Percentiles rank a stretch among this genome's conserved stretches.
These are phyloP conservation scores for Phymanthus crucifer DNA, from an alignment of 92 coral and sea anemone species.

Conservation along the genomic window DNA sequence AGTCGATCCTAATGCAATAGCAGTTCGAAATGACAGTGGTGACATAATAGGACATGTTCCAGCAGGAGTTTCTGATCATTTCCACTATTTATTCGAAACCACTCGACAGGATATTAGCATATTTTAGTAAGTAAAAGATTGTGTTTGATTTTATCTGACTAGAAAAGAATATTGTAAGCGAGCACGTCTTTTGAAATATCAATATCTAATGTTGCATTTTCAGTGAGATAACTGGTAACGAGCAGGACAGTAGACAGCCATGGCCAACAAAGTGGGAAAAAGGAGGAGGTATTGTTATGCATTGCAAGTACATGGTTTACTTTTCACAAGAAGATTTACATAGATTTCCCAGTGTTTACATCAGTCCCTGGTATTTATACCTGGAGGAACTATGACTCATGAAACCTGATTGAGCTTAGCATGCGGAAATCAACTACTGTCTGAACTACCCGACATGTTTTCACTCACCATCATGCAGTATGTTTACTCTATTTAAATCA, in stretches of 20 bases:
- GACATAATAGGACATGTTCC: background rate
- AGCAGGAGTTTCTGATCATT: background rate
- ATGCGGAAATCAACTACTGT: background rate
- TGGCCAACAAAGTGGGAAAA: slow-evolving; percentile 9
- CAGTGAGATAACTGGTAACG: background rate
- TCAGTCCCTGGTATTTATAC: background rate
- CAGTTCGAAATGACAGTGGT: background rate
- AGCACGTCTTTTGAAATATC: background rate
- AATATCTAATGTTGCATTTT: background rate
- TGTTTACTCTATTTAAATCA: background rate
- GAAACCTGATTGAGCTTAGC: background rate
- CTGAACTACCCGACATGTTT: no score
- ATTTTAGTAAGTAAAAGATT: background rate
- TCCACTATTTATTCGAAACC: background rate
- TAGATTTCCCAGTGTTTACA: background rate
- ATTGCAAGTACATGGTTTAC: background rate
- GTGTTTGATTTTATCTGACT: background rate
- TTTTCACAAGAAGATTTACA: no score
- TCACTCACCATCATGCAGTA: background rate
- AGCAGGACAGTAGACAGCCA: background rate
- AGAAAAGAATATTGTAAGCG: background rate
- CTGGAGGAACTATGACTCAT: background rate
- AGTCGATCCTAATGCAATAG: background rate
- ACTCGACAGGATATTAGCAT: background rate
- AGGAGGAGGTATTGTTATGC: background rate